Base-by-base conservation (phyloP, 2,113 vertebrate genomes). In the Urocitellus parryii region DNA sequence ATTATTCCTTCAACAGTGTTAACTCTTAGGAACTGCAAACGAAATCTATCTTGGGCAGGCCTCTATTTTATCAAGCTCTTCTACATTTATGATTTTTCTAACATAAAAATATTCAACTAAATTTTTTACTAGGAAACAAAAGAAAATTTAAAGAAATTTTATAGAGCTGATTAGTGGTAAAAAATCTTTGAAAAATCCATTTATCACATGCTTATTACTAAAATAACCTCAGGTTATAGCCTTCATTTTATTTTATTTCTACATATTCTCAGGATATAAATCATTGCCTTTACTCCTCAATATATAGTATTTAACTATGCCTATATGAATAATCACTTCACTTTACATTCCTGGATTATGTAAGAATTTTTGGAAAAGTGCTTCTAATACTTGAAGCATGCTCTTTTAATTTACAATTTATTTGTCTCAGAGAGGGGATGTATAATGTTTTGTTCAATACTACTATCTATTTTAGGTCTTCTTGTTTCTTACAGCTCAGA, bases 321-420 rank as follows among this genome's bases (percentile, higher is more conserved):
- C 65, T 53, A 8, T 76, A 63, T 18, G n/a, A 96, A 90, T 17
- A 11, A 80, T 93, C 32, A 25, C 63, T 53, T 82, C 16, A 67
- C 4, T 80, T 93, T 53, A 86, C 81, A 95, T 20, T 94, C 17
- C n/a, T 80, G 39, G 73, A 82, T n/a, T 96, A 72, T 17, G 13
- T 37, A 93, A 91, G n/a, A 70, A 61, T 67, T 39, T 91, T 86
- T 73, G 37, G 53, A 78, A 37, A 87, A 68, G 37, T 73, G 3
- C 45, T 82, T 85, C 24, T 81, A 95, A 74, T 53, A 73, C 65
- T 87, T 53, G 48, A 58, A 51, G 16, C 17, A 89, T 32, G 79
- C 91, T 95, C 17, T 80, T 95, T 76, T 56, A 80, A 70, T 91
- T 96, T 29, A 24, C 67, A 91, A 56, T 4, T 91, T 96, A 53